These are phyloP conservation scores for Papilio glaucus DNA, from an alignment of 1,140 invertebrate genomes.

Conservation along the genomic window DNA sequence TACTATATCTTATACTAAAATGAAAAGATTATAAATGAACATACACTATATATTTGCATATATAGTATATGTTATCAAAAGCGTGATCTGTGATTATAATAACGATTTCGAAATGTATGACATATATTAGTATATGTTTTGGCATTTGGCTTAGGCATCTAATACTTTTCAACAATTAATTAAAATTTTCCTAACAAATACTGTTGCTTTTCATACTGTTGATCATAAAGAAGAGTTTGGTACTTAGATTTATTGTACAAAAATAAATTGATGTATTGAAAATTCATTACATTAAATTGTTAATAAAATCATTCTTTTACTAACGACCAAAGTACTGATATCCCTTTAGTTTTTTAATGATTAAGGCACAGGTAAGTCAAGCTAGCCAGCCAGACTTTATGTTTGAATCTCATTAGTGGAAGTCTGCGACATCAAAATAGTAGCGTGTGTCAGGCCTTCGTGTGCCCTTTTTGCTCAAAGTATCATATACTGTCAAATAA, in stretches of 20 bases:
- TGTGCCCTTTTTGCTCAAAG: too few species aligned
- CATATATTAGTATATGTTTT: constrained; percentile 11
- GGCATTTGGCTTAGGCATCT: constrained; percentile 14
- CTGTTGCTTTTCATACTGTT: constrained; percentile 56
- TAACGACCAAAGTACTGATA: not conserved
- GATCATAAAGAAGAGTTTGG: constrained; percentile 62
- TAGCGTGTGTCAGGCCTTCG: too few species aligned
- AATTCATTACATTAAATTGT: constrained; percentile 76
- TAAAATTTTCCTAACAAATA: constrained; percentile 32
- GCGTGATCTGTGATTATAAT: constrained; percentile 49
- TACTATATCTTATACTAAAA: not conserved
- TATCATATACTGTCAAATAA: too few species aligned
- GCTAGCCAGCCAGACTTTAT: too few species aligned
- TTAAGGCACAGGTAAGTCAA: too few species aligned
- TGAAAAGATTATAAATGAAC: not conserved
- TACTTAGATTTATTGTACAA: constrained; percentile 75
- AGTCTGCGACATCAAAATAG: too few species aligned
- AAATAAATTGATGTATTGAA: constrained; percentile 76
- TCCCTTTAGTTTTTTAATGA: constrained; percentile 4
- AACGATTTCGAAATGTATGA: constrained; percentile 27
- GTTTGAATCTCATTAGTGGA: too few species aligned
- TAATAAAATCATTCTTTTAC: constrained; percentile 56
- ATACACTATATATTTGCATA: not conserved
- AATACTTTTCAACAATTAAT: constrained; percentile 12
- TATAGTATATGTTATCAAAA: constrained; percentile 32